A percentile compares a stretch with the other conserved stretches of the same genome.
phyloP scores from a whole-genome alignment of 2,113 vertebrate species.

The Lates calcarifer region DNA sequence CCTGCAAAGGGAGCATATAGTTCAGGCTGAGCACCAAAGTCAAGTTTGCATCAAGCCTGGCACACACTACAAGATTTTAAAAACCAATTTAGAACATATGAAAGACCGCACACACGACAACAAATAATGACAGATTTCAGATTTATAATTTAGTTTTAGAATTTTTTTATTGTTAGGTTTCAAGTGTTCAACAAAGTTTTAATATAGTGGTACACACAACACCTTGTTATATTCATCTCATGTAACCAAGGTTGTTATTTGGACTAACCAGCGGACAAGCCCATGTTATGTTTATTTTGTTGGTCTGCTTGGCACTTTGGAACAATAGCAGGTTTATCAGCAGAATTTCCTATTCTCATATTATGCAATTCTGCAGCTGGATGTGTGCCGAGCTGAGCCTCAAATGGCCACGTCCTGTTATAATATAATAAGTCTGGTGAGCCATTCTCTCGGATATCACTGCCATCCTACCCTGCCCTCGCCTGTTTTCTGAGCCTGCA shows the following conservation, averaged over 20 bases:
- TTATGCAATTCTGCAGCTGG: slow-evolving; percentile 50
- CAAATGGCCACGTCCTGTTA: slow-evolving; percentile 56
- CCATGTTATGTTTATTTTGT: slow-evolving; percentile 51
- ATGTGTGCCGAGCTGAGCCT: slow-evolving; percentile 24
- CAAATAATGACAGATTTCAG: no score
- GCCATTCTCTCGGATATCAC: slow-evolving; percentile 41
- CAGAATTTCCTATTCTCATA: slow-evolving; percentile 55
- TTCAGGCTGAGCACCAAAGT: no score
- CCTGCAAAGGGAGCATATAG: no score
- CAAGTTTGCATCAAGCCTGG: neutral
- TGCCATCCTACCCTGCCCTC: slow-evolving; percentile 16
- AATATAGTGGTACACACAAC: neutral
- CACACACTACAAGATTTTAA: no score
- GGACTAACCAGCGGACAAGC: slow-evolving; percentile 14
- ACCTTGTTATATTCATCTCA: neutral
- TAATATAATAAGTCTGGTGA: slow-evolving; percentile 34
- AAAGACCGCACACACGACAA: no score
- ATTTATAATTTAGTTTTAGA: no score
- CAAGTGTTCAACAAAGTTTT: neutral
- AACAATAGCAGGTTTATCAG: slow-evolving; percentile 61
- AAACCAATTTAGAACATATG: no score
- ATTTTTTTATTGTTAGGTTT: no score
- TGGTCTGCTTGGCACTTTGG: slow-evolving; percentile 18
- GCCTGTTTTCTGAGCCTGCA: slow-evolving; percentile 31
- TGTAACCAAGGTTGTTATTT: slow-evolving; percentile 35